Percentiles rank a stretch among this genome's conserved stretches.
phyloP scores from a whole-genome alignment of 2,888 invertebrate genomes.

The Lasioglossum oenotherae region DNA sequence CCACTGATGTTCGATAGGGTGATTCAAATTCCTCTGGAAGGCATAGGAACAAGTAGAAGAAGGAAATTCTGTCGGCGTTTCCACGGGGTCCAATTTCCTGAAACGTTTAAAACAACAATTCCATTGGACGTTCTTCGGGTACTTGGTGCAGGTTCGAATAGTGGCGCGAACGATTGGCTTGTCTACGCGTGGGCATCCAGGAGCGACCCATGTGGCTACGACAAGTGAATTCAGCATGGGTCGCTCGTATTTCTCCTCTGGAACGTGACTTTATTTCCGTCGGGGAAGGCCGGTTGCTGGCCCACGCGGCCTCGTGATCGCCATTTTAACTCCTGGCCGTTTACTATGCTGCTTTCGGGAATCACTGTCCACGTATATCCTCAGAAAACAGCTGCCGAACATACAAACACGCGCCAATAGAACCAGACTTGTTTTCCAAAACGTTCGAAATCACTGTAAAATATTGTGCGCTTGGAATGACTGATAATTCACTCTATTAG shows the following conservation, averaged over 20 bases:
- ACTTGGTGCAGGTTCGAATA: slow-evolving; percentile 24
- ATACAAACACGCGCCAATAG: not conserved
- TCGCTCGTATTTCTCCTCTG: slow-evolving; percentile 48
- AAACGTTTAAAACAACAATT: not conserved
- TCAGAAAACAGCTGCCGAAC: not conserved
- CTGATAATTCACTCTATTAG: not conserved
- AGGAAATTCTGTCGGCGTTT: not conserved
- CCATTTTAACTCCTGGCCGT: slow-evolving; percentile 28
- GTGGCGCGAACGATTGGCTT: slow-evolving; percentile 25
- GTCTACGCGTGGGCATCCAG: slow-evolving; percentile 49
- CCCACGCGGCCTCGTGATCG: slow-evolving; percentile 47
- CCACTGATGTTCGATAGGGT: not conserved
- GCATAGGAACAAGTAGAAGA: not conserved
- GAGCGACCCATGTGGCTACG: slow-evolving; percentile 28
- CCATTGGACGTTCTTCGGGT: not conserved
- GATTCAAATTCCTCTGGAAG: not conserved
- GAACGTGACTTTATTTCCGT: slow-evolving; percentile 62
- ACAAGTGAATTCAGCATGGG: slow-evolving; percentile 54
- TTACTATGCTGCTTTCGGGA: slow-evolving; percentile 12
- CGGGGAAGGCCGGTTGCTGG: slow-evolving; percentile 33
- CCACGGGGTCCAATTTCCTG: not conserved
- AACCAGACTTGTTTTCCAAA: not conserved
- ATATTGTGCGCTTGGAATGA: not conserved
- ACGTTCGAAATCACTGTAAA: not conserved
- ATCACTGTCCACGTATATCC: not conserved